These are phyloP conservation scores for Onthophagus sagittarius DNA, from an alignment of 2,888 invertebrate species.

Conservation along the genomic window DNA sequence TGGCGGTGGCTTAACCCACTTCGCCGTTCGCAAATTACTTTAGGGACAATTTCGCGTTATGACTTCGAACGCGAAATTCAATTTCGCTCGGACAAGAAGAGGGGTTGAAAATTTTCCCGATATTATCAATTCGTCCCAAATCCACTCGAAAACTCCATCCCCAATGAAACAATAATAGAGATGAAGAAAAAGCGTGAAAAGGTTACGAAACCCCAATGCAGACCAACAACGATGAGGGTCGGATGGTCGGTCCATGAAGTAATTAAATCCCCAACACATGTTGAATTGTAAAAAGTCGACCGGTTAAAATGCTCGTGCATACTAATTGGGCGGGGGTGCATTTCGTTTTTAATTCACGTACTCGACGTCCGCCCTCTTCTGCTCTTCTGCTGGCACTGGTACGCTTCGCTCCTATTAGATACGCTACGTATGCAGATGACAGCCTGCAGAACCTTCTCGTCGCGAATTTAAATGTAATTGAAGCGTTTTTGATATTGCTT, in stretches of 20 bases:
- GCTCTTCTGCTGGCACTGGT: neutral
- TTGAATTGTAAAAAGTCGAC: neutral
- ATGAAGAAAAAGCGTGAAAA: neutral
- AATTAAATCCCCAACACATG: neutral
- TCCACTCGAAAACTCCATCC: neutral
- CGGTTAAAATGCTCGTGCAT: neutral
- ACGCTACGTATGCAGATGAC: conserved; percentile 5
- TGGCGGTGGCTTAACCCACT: neutral
- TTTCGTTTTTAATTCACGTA: neutral
- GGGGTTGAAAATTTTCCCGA: neutral
- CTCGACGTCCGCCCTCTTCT: neutral
- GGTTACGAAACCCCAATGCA: neutral
- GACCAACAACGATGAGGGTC: neutral
- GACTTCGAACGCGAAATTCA: neutral
- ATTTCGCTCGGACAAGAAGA: neutral
- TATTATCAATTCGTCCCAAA: neutral
- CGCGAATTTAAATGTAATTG: conserved; percentile 6
- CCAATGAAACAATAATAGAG: neutral
- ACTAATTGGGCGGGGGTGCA: neutral
- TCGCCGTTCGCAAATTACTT: neutral
- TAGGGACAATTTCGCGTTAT: neutral
- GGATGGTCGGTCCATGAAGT: neutral
- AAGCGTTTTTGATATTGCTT: neutral
- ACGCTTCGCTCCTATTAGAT: neutral
- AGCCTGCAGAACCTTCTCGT: neutral